phyloP scores from a whole-genome alignment of 2,113 vertebrate genomes.

The Brachyhypopomus gauderio region DNA sequence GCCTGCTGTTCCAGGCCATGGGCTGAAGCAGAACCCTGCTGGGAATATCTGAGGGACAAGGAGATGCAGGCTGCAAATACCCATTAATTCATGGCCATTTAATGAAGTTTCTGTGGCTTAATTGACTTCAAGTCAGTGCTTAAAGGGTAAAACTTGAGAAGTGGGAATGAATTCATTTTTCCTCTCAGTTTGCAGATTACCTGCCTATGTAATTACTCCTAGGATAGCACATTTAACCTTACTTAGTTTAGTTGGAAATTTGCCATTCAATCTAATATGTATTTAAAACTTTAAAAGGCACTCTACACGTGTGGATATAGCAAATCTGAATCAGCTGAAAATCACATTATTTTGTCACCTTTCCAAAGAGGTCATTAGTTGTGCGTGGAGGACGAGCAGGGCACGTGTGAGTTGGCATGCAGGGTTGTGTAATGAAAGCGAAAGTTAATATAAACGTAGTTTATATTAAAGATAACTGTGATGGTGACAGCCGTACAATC shows the following conservation, averaged over 20 bases:
- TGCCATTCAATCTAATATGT: background rate
- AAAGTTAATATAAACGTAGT: too few species aligned
- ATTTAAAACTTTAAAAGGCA: slow-evolving; percentile 1
- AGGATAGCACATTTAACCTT: slow-evolving; percentile 7
- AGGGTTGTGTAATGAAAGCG: too few species aligned
- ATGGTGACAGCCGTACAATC: too few species aligned
- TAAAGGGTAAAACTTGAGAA: slow-evolving; percentile 1
- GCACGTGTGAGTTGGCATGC: too few species aligned
- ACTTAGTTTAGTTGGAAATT: slow-evolving; percentile 2
- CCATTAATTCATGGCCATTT: background rate
- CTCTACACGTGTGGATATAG: background rate
- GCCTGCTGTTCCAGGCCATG: background rate
- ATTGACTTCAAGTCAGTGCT: slow-evolving; percentile 21
- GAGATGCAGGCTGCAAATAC: background rate
- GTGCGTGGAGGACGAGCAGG: too few species aligned
- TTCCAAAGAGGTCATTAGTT: background rate
- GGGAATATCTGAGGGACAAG: slow-evolving; percentile 1
- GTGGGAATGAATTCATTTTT: slow-evolving; percentile 1
- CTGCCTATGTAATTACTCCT: background rate
- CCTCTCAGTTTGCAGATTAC: background rate
- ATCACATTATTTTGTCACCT: background rate
- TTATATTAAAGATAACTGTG: too few species aligned
- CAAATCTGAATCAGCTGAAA: background rate
- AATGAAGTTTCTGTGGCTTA: slow-evolving; percentile 13
- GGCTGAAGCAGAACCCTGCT: background rate